These are phyloP conservation scores for Barbus barbus DNA, from an alignment of 2,113 vertebrate species.

Conservation along the genomic window DNA sequence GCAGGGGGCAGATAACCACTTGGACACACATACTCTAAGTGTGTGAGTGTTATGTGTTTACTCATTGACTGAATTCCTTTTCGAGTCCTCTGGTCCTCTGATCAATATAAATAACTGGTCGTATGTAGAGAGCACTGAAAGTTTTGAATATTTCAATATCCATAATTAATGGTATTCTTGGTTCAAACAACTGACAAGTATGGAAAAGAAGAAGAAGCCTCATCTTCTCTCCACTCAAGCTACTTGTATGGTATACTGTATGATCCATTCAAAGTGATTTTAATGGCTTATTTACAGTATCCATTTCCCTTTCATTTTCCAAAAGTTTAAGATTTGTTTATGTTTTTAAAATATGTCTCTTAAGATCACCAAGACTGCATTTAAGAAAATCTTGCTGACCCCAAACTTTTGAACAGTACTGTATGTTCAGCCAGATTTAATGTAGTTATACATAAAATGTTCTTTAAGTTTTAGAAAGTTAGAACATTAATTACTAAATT, in stretches of 20 bases:
- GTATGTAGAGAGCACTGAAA: neutral
- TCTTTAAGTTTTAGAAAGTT: no score
- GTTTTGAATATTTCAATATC: neutral
- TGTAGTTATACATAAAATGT: no score
- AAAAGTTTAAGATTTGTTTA: no score
- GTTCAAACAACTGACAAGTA: no score
- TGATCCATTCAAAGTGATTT: neutral
- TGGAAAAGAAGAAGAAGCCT: neutral
- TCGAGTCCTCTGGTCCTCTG: neutral
- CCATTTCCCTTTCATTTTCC: no score
- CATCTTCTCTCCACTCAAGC: neutral
- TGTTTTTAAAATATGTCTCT: no score
- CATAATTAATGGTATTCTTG: neutral
- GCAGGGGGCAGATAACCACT: neutral
- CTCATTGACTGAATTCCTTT: neutral
- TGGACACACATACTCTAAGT: neutral
- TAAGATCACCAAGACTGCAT: no score
- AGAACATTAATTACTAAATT: no score
- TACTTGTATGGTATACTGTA: neutral
- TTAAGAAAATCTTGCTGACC: no score
- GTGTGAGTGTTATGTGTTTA: constrained; percentile 19
- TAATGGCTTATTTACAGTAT: no score
- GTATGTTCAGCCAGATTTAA: no score
- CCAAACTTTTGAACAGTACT: no score
- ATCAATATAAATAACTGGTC: neutral